Evolutionary conservation across 2,797 vertebrate genomes (phyloP).

Genomic region (Hipposideros larvatus): DNA sequence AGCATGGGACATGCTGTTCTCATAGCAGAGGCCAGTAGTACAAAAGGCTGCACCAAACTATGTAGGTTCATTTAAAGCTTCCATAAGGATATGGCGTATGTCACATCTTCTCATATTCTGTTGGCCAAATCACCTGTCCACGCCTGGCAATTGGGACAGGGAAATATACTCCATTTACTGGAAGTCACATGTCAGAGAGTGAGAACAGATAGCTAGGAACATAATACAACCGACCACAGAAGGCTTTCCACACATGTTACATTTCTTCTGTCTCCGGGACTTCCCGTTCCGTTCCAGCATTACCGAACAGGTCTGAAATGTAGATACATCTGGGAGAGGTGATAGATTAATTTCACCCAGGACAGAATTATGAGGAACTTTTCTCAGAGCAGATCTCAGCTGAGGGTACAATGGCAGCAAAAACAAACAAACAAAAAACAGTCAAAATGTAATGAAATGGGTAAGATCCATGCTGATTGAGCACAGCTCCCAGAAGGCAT

Average conservation of each 20-base stretch:
- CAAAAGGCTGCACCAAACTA: background rate
- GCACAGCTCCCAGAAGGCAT: background rate
- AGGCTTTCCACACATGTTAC: background rate
- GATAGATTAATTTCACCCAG: conserved; percentile 40
- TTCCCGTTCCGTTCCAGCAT: background rate
- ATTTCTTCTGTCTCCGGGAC: conserved; percentile 9
- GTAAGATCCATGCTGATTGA: background rate
- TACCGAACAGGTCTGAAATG: conserved; percentile 27
- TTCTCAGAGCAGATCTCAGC: background rate
- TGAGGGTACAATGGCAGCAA: background rate
- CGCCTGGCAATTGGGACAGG: background rate
- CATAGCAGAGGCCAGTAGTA: conserved; percentile 26
- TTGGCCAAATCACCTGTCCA: background rate
- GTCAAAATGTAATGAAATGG: conserved; percentile 50
- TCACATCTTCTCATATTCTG: conserved; percentile 25
- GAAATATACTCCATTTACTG: conserved; percentile 4
- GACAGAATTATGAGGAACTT: conserved; percentile 43
- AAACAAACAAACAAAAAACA: background rate
- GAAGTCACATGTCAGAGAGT: conserved; percentile 17
- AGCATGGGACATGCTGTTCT: conserved; percentile 46
- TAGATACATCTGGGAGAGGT: background rate
- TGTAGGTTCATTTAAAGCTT: conserved; percentile 51
- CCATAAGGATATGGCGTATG: conserved; percentile 4
- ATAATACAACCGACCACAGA: background rate
- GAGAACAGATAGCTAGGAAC: conserved; percentile 6